Evolutionary conservation across 2,888 invertebrate genomes (phyloP), one percentile per base, ranked within the genome.

Genomic region (Zygothrica quintamaculata): DNA sequence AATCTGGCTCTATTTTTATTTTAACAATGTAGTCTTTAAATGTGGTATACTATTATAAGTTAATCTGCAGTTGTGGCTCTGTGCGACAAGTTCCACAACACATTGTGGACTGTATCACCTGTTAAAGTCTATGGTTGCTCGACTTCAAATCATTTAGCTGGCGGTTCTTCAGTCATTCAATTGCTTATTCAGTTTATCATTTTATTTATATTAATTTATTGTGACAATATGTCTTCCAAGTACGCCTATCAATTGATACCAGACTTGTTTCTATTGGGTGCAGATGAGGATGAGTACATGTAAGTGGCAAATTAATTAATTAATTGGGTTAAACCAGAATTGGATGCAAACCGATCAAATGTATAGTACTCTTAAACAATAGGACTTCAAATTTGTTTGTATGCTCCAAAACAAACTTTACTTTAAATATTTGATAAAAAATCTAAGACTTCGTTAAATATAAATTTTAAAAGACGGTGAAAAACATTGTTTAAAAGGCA

Each of bases 171-270:
- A 12, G 4, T 4, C 26, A 25, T 13, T 18, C 9, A 22, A 48
- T 53, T 59, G 15, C 33, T 22, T 13, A n/a, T 46, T 29, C 18
- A 16, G n/a, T 42, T 37, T n/a, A n/a, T 16, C 43, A 0, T 7
- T 33, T 8, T 1, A 29, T 46, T 56, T 1, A 42, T 25, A 16
- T 15, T 7, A 18, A n/a, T 31, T 8, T 31, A 3, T 3, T 40
- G 5, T 1, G 43, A 13, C 2, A 77, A 56, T 18, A 79, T 88
- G 88, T 61, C 69, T 46, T 87, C 84, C 0, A 88, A 88, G 65
- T 87, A 79, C 61, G 56, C 74, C 2, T 85, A 89, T 60, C 88
- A 88, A 55, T 44, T 74, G 22, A 74, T 84, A 53, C 68, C 75
- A 3, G 77, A 79, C 46, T 48, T 62, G 7, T 70, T 65, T 50